Evolutionary conservation across 2,888 invertebrate genomes (phyloP).

Genomic region (Labia minor): DNA sequence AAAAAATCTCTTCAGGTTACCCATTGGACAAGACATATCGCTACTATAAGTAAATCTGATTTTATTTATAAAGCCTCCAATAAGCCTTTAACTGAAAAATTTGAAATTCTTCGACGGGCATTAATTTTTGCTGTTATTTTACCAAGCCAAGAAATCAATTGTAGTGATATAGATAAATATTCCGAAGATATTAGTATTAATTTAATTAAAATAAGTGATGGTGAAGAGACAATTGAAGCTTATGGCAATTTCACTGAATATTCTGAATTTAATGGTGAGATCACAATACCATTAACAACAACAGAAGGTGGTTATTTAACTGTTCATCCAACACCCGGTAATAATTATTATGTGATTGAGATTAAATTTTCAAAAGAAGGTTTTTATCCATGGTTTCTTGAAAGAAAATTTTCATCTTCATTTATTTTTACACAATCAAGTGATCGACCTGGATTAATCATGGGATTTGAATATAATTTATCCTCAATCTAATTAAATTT

Average conservation of each 20-base stretch:
- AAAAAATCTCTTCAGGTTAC: neutral
- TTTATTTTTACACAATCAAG: neutral
- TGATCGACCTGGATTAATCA: neutral
- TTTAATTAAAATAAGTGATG: neutral
- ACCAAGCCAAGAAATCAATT: neutral
- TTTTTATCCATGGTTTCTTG: neutral
- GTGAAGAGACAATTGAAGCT: neutral
- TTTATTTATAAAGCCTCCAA: neutral
- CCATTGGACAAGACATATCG: neutral
- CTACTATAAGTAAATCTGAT: neutral
- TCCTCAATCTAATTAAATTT: too few species aligned
- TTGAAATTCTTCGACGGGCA: neutral
- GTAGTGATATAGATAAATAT: neutral
- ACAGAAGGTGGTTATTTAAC: neutral
- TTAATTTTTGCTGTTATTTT: neutral
- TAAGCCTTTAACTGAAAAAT: neutral
- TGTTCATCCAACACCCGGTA: neutral
- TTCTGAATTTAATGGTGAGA: neutral
- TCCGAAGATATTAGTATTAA: neutral
- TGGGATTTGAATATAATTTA: neutral
- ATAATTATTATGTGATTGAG: neutral
- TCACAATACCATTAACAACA: neutral
- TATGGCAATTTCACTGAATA: neutral
- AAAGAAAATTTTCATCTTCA: neutral
- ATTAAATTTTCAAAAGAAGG: neutral